These are phyloP conservation scores for Myotis davidii DNA, from an alignment of 2,113 vertebrate species.

Conservation along the genomic window DNA sequence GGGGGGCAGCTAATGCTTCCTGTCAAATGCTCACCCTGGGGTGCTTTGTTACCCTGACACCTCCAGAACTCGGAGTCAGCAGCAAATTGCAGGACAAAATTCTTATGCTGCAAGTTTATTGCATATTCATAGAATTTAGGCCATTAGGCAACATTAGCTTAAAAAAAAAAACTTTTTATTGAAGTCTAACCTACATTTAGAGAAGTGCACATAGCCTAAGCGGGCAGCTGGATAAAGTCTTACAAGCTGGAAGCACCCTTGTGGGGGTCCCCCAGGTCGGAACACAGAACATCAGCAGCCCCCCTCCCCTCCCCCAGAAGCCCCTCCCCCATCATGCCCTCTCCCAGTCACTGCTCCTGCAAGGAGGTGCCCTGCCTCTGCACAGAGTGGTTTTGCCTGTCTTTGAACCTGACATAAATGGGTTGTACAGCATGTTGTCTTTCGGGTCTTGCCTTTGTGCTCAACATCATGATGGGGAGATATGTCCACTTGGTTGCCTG, in stretches of 20 bases:
- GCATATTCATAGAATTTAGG: conserved; percentile 83
- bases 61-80: conserved; percentile 76
- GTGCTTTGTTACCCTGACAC: conserved; percentile 84
- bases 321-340: neutral
- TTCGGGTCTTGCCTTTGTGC: neutral
- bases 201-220: conserved; percentile 29
- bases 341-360: neutral
- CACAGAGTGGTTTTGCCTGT: neutral
- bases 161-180: conserved; percentile 59
- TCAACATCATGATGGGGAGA: neutral
- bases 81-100: conserved; percentile 83
- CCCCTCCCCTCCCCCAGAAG: neutral
- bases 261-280: neutral
- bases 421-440: neutral
- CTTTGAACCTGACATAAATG: neutral
- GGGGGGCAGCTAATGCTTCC: conserved; percentile 85
- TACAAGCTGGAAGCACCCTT: neutral
- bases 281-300: neutral
- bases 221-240: conserved; percentile 32
- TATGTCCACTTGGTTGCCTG: neutral
- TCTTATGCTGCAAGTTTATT: conserved; percentile 79
- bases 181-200: conserved; percentile 77
- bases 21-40: conserved; percentile 85
- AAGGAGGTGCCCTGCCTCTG: neutral
- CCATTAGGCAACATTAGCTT: conserved; percentile 79